Conservation (phyloP, 2,797 vertebrate species). For the Cuniculus paca region DNA sequence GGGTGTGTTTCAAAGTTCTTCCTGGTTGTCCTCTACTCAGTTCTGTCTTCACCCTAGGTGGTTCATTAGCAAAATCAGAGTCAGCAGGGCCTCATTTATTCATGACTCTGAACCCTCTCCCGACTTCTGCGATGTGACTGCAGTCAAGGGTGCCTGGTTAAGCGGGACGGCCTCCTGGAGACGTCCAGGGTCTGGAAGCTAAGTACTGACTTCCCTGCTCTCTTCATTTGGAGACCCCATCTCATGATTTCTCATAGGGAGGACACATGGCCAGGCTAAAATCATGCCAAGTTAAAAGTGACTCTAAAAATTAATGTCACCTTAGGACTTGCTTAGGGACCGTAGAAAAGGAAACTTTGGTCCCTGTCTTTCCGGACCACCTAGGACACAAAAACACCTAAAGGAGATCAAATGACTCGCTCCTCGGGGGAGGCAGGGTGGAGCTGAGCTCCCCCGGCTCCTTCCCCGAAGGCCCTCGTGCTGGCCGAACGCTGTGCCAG, state of each 20-base stretch:
- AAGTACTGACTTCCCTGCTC: background rate
- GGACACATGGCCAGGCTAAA: conserved; percentile 22
- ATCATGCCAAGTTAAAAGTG: conserved; percentile 12
- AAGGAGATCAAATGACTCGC: background rate
- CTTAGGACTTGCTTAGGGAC: background rate
- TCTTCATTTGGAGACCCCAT: conserved; percentile 22
- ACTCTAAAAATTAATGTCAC: conserved; percentile 53
- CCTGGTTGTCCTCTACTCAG: background rate
- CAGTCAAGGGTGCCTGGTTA: background rate
- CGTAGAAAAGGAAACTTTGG: background rate
- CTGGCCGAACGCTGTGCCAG: background rate
- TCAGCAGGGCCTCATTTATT: background rate
- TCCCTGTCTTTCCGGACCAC: background rate
- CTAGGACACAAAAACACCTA: background rate
- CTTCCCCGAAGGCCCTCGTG: background rate
- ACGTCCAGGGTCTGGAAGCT: background rate
- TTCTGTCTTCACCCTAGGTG: background rate
- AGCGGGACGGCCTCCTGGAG: background rate
- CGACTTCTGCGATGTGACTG: background rate
- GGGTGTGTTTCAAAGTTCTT: background rate
- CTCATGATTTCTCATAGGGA: background rate
- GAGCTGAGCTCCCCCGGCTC: background rate
- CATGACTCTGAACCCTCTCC: background rate
- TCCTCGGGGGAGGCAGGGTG: background rate
- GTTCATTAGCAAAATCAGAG: background rate